Base-by-base conservation (phyloP, 2,888 invertebrate genomes). In the Drosophila acutilabella region DNA sequence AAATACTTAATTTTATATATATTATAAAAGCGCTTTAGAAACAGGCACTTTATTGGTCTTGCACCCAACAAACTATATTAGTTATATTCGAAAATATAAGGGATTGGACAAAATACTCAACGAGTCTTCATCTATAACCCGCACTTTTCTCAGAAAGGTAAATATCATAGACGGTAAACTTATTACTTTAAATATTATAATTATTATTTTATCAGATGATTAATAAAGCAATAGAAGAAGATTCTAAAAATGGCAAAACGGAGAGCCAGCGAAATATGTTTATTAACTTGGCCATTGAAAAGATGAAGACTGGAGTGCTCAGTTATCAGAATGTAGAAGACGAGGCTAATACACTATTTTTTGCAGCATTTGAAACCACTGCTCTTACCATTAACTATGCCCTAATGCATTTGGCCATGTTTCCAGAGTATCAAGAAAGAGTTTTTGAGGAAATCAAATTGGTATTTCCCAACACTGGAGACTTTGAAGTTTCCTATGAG, bases 351-450 rank as follows among this genome's bases (percentile, higher is more conserved):
- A 78, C 78, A 3, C 83, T 90, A 18, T 82, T 91, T 2, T 69
- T 81, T 36, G 91, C 79, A 14, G 85, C 89, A 0, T 91, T 90
- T 33, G 91, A 91, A 71, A 92, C 92, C 3, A 88, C 89, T 2
- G 81, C 89, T 4, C 76, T 82, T 4, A 76, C 88, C 0, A 62
- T 90, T 1, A 36, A 47, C 5, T 76, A 84, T 45, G 65, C 76
- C 0, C 45, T 91, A 3, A 78, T 81, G 45, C 23, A 88, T 6
- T 53, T 91, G 11, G 88, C 90, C 40, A 91, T 91, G 88, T 82
- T 78, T 60, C 89, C 90, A 2, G 60, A 86, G 14, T 86, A 83
- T 42, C 91, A 91, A 50, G 70, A 90, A 4, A 81, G 67, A 48
- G 74, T 66, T 0, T 89, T 66, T 40, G 88, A 91, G 6, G 91